Percentiles rank a stretch among this genome's conserved stretches.
Conservation (phyloP, 2,113 vertebrate species). For the Dicerorhinus sumatrensis region DNA sequence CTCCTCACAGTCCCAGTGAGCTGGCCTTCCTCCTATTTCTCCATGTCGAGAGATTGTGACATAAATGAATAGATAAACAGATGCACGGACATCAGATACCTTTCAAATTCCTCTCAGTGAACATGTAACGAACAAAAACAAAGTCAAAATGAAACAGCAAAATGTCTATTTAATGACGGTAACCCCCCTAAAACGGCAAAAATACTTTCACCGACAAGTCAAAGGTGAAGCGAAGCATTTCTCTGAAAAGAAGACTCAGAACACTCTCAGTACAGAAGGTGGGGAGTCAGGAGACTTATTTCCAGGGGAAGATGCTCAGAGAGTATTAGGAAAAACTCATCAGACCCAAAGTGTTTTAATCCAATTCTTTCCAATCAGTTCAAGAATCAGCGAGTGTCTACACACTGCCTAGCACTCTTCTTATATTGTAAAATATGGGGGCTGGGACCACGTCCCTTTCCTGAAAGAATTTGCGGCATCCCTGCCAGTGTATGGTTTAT, state of each 20-base stretch:
- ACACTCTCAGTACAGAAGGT: fast-evolving
- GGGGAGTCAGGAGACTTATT: not conserved
- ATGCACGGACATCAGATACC: not conserved
- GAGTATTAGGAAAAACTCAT: not conserved
- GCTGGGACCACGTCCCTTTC: no score
- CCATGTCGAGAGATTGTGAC: not conserved
- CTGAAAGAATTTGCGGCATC: not conserved
- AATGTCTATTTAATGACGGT: fast-evolving
- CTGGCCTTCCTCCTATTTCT: not conserved
- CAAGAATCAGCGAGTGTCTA: not conserved
- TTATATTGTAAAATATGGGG: fast-evolving
- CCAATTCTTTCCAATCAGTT: no score
- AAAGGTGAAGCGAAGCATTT: not conserved
- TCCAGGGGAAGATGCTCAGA: not conserved
- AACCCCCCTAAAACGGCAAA: fast-evolving
- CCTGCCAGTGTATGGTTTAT: fast-evolving
- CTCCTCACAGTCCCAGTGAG: not conserved
- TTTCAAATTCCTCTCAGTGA: no score
- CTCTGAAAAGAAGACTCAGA: no score
- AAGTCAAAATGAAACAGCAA: not conserved
- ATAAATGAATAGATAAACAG: no score
- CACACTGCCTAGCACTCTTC: fast-evolving
- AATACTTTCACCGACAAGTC: not conserved
- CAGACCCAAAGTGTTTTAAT: no score
- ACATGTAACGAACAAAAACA: not conserved